Percentiles rank a stretch among this genome's conserved stretches.
These are phyloP conservation scores for Tragelaphus strepsiceros DNA, from an alignment of 2,113 vertebrate species.

Conservation along the genomic window DNA sequence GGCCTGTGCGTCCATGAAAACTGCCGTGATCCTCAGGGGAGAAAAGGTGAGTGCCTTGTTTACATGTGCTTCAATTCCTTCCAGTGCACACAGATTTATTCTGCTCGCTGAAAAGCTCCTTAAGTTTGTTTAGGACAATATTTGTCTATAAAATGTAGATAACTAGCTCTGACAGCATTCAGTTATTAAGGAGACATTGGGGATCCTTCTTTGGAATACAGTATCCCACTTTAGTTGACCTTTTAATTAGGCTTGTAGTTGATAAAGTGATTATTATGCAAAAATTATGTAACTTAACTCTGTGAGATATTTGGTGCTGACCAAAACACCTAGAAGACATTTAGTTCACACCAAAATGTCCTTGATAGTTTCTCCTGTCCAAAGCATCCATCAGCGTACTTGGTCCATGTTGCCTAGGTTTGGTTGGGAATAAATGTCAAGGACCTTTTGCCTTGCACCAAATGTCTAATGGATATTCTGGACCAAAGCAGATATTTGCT, in stretches of 20 bases:
- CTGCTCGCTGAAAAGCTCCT: neutral
- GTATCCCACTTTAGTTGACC: neutral
- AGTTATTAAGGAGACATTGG: neutral
- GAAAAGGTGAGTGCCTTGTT: constrained; percentile 84
- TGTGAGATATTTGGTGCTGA: neutral
- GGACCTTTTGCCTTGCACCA: neutral
- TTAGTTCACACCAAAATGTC: neutral
- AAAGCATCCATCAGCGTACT: neutral
- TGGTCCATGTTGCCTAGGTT: neutral
- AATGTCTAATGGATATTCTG: neutral
- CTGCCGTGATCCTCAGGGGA: constrained; percentile 88
- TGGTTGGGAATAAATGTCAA: neutral
- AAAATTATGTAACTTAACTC: neutral
- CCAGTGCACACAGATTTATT: neutral
- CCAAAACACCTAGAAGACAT: neutral
- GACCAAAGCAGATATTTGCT: neutral
- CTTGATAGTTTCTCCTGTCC: neutral
- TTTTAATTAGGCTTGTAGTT: neutral
- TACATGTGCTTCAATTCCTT: neutral
- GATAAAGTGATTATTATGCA: neutral
- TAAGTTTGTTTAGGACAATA: constrained; percentile 33
- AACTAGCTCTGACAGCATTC: neutral
- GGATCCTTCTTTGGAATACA: neutral
- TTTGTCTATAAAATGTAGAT: constrained; percentile 41
- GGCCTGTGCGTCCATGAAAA: constrained; percentile 87